Base-by-base conservation (phyloP, 1,140 invertebrate species). In the Melanaphis sacchari region DNA sequence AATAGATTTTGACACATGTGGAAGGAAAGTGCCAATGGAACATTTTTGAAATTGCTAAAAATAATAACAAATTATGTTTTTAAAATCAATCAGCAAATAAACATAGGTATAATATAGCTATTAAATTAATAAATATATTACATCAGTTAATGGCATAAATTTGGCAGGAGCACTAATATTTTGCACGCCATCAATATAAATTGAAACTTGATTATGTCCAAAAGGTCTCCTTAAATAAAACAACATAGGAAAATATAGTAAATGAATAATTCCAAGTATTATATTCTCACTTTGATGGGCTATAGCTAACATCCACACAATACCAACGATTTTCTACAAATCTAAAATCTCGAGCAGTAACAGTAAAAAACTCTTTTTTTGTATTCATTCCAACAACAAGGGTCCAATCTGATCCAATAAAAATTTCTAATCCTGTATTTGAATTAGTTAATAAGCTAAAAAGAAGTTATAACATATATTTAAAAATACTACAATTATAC, bases 111-210 rank as follows among this genome's bases (percentile, higher is more conserved):
- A 24, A 40, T 31, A 89, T 54, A 66, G 66, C 8, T 7, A 0
- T 40, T 90, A 41, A 90, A 41, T 38, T 26, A 66, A 41, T 41
- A 90, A 18, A 8, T 66, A 90, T 59, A 31, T 90, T 89, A 96
- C 96, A 94, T 97, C 96, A 94, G 95, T 95, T 43, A 96, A 95
- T 2, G 96, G 95, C 54, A 96, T 96, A 94, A 96, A 96, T 94
- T 96, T 97, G 31, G 97, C 95, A 0, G 96, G 96, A 43, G 96
- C 95, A 90, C 95, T 95, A 24, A 96, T 94, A 93, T 95, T 95
- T 94, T 96, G 96, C 40, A 95, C 95, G 54, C 96, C 97, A 95
- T 97, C 96, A 93, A 97, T 96, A 94, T 96, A 97, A 41, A 97
- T 95, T 93, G 95, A 95, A 15, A 97, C 94, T 94, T 96, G 96